A percentile compares a stretch with the other conserved stretches of the same genome.
Conservation (phyloP, 2,888 invertebrate genomes). For the Rugalucina vietnamica region DNA sequence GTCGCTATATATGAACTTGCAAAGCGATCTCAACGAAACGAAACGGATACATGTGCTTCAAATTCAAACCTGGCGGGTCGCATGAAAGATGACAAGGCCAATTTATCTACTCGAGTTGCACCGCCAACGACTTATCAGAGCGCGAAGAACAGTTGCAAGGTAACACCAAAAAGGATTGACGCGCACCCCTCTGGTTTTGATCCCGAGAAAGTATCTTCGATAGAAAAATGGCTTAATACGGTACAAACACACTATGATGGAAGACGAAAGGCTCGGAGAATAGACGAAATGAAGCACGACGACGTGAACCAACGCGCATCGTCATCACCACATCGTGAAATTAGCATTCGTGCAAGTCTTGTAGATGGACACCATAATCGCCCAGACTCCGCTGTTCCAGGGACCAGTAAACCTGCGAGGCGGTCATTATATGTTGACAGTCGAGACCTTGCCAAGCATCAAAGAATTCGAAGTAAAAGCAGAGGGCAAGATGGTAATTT, state of each 20-base stretch:
- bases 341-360: too few species aligned
- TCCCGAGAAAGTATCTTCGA: neutral
- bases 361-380: too few species aligned
- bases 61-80: neutral
- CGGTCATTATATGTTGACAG: too few species aligned
- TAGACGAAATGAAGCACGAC: too few species aligned
- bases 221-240: neutral
- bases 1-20: neutral
- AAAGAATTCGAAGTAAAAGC: too few species aligned
- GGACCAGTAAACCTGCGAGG: neutral
- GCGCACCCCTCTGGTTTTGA: neutral
- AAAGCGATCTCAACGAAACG: neutral
- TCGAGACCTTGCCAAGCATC: too few species aligned
- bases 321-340: too few species aligned
- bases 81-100: neutral
- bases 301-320: too few species aligned
- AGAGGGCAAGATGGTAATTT: too few species aligned
- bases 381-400: too few species aligned
- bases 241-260: too few species aligned
- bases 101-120: neutral
- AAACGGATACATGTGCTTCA: neutral
- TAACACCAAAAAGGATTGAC: neutral
- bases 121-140: neutral
- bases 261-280: too few species aligned
- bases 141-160: neutral